A percentile compares a stretch with the other conserved stretches of the same genome.
Conservation (phyloP, 2,797 vertebrate species). For the Catamblyrhynchus diadema region DNA sequence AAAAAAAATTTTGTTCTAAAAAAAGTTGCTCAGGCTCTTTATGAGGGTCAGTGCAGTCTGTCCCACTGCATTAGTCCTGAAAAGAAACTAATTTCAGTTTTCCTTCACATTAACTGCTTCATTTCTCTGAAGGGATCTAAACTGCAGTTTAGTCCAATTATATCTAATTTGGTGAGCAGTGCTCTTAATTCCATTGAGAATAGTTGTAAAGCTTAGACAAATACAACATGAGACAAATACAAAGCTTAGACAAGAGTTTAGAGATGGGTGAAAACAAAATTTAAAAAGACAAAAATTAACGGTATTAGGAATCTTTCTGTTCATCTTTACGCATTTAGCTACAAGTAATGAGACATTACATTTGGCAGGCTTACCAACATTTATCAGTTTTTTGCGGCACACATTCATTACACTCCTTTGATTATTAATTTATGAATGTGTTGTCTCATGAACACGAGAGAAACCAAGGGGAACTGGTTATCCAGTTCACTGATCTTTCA, state of each 20-base stretch:
- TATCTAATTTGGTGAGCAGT: slow-evolving; percentile 24
- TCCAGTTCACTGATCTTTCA: not conserved
- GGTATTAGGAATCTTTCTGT: not conserved
- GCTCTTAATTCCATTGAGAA: not conserved
- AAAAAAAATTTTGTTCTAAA: not conserved
- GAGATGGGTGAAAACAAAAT: not conserved
- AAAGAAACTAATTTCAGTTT: slow-evolving; percentile 48
- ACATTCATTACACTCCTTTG: not conserved
- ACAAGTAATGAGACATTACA: not conserved
- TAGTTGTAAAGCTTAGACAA: not conserved
- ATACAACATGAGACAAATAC: not conserved
- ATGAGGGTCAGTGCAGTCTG: slow-evolving; percentile 43
- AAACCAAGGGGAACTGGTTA: not conserved
- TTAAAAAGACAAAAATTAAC: not conserved
- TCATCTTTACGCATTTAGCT: not conserved
- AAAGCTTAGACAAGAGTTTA: slow-evolving; percentile 1
- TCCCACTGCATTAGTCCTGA: slow-evolving; percentile 36
- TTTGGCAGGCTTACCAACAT: not conserved
- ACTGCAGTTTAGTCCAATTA: slow-evolving; percentile 36
- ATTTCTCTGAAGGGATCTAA: slow-evolving; percentile 55
- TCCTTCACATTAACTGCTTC: slow-evolving; percentile 46
- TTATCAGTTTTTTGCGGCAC: not conserved
- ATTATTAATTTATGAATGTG: not conserved
- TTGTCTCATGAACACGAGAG: not conserved
- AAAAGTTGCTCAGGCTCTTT: not conserved